Conservation (phyloP, 2,113 vertebrate species). For the Mystacornis crossleyi region DNA sequence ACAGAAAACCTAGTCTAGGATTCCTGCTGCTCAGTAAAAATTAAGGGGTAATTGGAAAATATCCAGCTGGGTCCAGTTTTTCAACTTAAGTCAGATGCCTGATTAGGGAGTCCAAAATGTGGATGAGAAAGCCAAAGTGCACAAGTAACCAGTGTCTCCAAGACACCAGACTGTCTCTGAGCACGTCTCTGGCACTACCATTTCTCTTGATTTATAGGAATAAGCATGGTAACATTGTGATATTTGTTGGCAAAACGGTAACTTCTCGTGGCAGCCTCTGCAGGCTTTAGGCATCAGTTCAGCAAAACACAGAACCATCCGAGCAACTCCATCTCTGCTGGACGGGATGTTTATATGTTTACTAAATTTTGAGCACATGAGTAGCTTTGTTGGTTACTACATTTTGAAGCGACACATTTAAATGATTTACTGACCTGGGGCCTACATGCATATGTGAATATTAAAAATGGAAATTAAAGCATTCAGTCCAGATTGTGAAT, state of each 20-base stretch:
- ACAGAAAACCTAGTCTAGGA: background rate
- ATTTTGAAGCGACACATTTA: background rate
- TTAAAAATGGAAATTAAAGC: background rate
- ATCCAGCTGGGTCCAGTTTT: background rate
- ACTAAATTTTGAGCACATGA: background rate
- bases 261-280: background rate
- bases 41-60: background rate
- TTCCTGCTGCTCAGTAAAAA: background rate
- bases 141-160: background rate
- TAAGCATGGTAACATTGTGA: accelerated
- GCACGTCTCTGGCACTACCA: background rate
- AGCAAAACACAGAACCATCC: background rate
- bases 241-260: background rate
- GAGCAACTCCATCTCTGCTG: background rate
- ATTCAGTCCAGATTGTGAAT: background rate
- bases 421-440: background rate
- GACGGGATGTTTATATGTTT: background rate
- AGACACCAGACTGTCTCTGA: background rate
- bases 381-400: background rate
- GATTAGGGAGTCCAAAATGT: background rate
- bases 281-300: background rate
- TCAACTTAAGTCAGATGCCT: background rate
- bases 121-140: background rate
- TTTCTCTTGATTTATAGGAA: background rate
- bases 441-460: background rate